Base-by-base conservation (phyloP, 2,797 vertebrate genomes). In the Peromyscus aztecus region DNA sequence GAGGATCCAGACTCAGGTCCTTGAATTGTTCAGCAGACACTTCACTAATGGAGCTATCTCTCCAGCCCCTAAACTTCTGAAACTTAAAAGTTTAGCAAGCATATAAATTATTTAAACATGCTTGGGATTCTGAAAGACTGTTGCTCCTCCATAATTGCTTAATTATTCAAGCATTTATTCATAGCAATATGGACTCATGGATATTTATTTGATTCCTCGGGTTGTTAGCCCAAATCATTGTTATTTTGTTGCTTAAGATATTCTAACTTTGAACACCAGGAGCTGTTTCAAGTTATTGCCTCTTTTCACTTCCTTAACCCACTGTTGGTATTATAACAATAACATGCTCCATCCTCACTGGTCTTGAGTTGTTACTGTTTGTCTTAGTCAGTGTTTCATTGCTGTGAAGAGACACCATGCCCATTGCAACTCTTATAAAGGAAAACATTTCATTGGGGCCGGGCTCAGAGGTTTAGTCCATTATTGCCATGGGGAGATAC, bases 191-290 rank as follows among this genome's bases (percentile, higher is more conserved):
- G 27, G 71, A 73, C 29, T 92, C n/a, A 17, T 11, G 40, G 27
- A 65, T 78, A 89, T 89, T 87, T 94, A 91, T 88, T 85, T 78
- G 77, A 40, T 92, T 92, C 46, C 89, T 94, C 13, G n/a, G 29
- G n/a, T 59, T 71, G 14, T 59, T 89, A 89, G 21, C 24, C 13
- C 43, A 67, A 80, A 76, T 91, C 67, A 49, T 5, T 43, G 40
- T 69, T 63, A 94, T 77, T 91, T 77, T 91, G 9, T 55, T 77
- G n/a, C n/a, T 63, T 46, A 80, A 75, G 29, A 73, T 87, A 73
- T 81, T 81, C 24, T 67, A 29, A 34, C 31, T 88, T 91, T 67
- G 14, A 75, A 2, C 46, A 91, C 3, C 31, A 31, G n/a, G 46
- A 37, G 23, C n/a, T 65, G 23, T 82, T 57, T 80, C 40, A 63